Conservation (phyloP, 2,113 vertebrate genomes). For the Scomber japonicus region DNA sequence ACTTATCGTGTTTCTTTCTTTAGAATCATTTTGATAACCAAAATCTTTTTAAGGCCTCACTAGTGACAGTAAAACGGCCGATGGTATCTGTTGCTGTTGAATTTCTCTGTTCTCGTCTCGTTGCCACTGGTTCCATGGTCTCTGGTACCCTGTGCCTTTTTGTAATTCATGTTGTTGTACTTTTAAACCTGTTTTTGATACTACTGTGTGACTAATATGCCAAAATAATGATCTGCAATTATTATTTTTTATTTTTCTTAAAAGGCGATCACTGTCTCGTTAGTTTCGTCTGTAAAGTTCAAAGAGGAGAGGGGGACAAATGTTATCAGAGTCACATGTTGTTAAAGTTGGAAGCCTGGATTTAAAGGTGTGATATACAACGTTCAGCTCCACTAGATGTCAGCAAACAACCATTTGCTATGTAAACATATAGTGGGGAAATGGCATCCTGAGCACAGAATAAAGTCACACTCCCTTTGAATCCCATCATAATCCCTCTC, state of each 20-base stretch:
- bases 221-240: conserved; percentile 71
- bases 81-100: conserved; percentile 9
- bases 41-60: conserved; percentile 25
- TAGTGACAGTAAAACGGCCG: conserved; percentile 14
- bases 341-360: conserved; percentile 9
- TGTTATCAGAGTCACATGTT: background rate
- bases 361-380: background rate
- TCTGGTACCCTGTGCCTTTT: conserved; percentile 93
- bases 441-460: too few relatives aligned
- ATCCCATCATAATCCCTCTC: too few relatives aligned
- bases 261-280: conserved; percentile 47
- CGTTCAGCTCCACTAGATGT: too few relatives aligned
- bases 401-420: too few relatives aligned
- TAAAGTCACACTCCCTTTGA: too few relatives aligned
- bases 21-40: conserved; percentile 7
- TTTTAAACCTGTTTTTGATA: conserved; percentile 81
- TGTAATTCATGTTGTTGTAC: conserved; percentile 87
- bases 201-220: conserved; percentile 85
- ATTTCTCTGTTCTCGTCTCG: conserved; percentile 20
- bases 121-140: conserved; percentile 74
- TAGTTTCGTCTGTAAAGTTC: conserved; percentile 25
- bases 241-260: conserved; percentile 54
- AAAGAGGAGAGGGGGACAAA: background rate
- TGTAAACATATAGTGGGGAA: too few relatives aligned
- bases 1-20: conserved; percentile 5